A percentile compares a stretch with the other conserved stretches of the same genome.
These are phyloP conservation scores for Hypothenemus hampei DNA, from an alignment of 1,140 invertebrate species.

Conservation along the genomic window DNA sequence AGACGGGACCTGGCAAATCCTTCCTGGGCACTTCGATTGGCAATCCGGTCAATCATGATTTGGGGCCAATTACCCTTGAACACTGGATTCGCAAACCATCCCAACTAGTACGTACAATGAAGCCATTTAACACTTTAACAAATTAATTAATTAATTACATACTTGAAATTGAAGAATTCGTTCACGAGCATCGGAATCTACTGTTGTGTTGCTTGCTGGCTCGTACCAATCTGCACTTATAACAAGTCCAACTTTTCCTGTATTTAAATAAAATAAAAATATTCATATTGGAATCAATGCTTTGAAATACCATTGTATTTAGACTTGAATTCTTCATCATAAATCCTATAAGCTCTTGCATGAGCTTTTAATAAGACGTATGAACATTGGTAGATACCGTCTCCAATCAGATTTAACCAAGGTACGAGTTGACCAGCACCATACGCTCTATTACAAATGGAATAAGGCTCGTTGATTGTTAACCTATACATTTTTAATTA, in stretches of 20 bases:
- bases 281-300: background rate
- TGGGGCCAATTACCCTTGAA: constrained; percentile 52
- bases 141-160: constrained; percentile 2
- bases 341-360: constrained; percentile 49
- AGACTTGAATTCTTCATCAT: constrained; percentile 47
- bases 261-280: background rate
- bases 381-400: constrained; percentile 16
- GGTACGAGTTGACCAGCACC: constrained; percentile 51
- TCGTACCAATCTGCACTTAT: constrained; percentile 27
- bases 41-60: constrained; percentile 52
- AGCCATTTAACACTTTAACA: background rate
- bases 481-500: constrained; percentile 3
- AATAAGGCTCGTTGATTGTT: constrained; percentile 15
- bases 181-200: constrained; percentile 21
- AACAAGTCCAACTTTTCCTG: constrained; percentile 27
- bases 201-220: constrained; percentile 11
- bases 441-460: constrained; percentile 63
- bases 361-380: constrained; percentile 19
- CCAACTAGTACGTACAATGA: constrained; percentile 47
- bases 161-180: constrained; percentile 19
- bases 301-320: constrained; percentile 42
- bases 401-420: constrained; percentile 44
- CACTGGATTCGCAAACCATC: constrained; percentile 58
- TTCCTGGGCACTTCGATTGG: constrained; percentile 49
- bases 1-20: constrained; percentile 52